Percentiles rank a stretch among this genome's conserved stretches.
Evolutionary conservation across 1,140 invertebrate genomes (phyloP).

Genomic region (Zaprionus nigranus): DNA sequence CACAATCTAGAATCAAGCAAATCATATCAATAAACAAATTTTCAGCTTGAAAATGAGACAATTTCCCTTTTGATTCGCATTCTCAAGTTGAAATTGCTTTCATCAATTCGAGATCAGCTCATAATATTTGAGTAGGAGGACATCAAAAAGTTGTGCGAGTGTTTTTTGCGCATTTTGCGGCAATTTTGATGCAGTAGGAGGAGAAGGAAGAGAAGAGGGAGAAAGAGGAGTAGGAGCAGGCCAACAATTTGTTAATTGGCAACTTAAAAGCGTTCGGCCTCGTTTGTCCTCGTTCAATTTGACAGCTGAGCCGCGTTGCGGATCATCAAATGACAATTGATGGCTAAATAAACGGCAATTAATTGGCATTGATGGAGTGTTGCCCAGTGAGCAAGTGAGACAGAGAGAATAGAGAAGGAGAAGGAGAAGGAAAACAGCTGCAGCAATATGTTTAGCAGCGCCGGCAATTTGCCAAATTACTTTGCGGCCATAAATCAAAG

Average conservation of each 20-base stretch:
- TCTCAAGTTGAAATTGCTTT: background rate
- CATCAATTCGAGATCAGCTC: background rate
- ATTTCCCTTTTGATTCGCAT: too few species aligned
- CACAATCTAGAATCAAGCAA: background rate
- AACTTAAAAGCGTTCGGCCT: constrained; percentile 22
- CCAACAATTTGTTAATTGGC: constrained; percentile 53
- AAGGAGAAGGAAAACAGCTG: background rate
- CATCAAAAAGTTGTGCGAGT: background rate
- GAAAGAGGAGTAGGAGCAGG: background rate
- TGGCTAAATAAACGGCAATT: constrained; percentile 72
- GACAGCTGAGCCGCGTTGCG: constrained; percentile 42
- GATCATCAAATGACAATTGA: constrained; percentile 61
- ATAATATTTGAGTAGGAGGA: background rate
- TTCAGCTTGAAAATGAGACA: too few species aligned
- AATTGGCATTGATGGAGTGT: constrained; percentile 74
- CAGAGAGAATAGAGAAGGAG: background rate
- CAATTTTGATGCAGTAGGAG: background rate
- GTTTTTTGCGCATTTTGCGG: background rate
- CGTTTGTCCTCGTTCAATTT: constrained; percentile 15
- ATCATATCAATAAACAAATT: too few species aligned
- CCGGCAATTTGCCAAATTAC: constrained; percentile 60
- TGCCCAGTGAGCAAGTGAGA: background rate
- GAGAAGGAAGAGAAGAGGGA: background rate
- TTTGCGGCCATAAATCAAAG: constrained; percentile 71
- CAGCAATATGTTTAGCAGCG: background rate